phyloP scores from a whole-genome alignment of 2,113 vertebrate species.

The Carettochelys insculpta region DNA sequence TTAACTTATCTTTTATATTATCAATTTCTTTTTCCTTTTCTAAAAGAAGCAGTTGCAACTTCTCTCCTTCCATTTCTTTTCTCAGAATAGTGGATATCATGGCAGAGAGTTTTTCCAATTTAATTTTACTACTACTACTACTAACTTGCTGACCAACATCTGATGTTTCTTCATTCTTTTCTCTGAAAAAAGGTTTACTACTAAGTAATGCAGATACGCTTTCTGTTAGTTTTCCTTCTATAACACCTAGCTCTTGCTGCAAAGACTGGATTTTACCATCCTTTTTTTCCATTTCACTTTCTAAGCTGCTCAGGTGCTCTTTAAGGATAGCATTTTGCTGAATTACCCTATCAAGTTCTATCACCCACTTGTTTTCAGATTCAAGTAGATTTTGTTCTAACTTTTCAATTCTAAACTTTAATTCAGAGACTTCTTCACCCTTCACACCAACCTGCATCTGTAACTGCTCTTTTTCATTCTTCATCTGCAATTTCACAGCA shows the following conservation, averaged over 20 bases:
- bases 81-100: slow-evolving; percentile 74
- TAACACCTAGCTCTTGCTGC: slow-evolving; percentile 80
- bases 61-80: slow-evolving; percentile 73
- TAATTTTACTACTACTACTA: slow-evolving; percentile 59
- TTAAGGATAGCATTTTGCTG: slow-evolving; percentile 76
- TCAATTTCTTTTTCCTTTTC: slow-evolving; percentile 75
- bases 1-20: slow-evolving; percentile 41
- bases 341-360: slow-evolving; percentile 78
- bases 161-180: slow-evolving; percentile 64
- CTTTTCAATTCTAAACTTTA: slow-evolving; percentile 77
- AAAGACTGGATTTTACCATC: slow-evolving; percentile 80
- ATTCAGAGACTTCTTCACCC: slow-evolving; percentile 76
- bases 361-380: slow-evolving; percentile 83
- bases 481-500: slow-evolving; percentile 63
- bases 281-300: slow-evolving; percentile 80
- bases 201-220: slow-evolving; percentile 70
- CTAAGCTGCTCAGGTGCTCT: slow-evolving; percentile 76
- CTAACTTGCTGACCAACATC: slow-evolving; percentile 47
- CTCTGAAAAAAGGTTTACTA: slow-evolving; percentile 74
- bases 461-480: slow-evolving; percentile 80
- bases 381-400: slow-evolving; percentile 82
- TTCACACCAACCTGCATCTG: slow-evolving; percentile 90
- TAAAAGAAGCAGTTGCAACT: slow-evolving; percentile 69
- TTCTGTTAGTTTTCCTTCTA: slow-evolving; percentile 78
- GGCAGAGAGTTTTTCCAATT: slow-evolving; percentile 74